These are phyloP conservation scores for Corythornis cristatus DNA, from an alignment of 2,113 vertebrate genomes.

Conservation along the genomic window DNA sequence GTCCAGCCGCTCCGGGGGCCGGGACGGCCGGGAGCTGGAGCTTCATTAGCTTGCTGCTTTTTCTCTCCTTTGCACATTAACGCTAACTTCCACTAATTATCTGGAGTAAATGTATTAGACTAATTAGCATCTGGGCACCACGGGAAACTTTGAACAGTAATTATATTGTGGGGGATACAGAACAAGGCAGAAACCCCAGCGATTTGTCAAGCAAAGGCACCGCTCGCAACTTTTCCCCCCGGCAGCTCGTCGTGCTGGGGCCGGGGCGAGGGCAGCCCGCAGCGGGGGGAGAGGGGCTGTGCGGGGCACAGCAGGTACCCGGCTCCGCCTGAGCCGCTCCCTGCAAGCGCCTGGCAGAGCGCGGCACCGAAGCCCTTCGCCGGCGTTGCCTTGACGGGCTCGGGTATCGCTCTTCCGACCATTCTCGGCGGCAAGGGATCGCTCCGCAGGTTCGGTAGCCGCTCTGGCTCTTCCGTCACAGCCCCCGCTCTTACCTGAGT, in stretches of 20 bases:
- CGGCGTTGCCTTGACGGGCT: fast-evolving
- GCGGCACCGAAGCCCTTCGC: not conserved
- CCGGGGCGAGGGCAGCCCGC: not conserved
- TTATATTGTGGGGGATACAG: not conserved
- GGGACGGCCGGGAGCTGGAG: not conserved
- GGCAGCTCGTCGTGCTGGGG: not conserved
- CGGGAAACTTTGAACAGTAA: slow-evolving; percentile 53
- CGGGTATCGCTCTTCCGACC: not conserved
- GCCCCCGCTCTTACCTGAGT: slow-evolving; percentile 43
- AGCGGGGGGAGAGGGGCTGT: not conserved
- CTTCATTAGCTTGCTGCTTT: not conserved
- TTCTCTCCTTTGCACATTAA: slow-evolving; percentile 1
- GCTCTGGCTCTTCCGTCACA: not conserved
- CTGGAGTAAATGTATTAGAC: slow-evolving; percentile 30
- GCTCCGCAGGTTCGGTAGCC: not conserved
- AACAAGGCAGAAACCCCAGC: not conserved
- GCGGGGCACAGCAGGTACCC: not conserved
- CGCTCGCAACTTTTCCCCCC: not conserved
- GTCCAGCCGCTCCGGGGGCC: not conserved
- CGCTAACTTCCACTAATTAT: slow-evolving; percentile 42
- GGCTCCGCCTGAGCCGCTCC: not conserved
- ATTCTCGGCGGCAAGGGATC: not conserved
- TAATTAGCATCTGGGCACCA: slow-evolving; percentile 54
- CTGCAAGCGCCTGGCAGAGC: not conserved
- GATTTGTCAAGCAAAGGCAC: not conserved